phyloP scores from a whole-genome alignment of 2,797 vertebrate species.

The Cyclura pinguis region DNA sequence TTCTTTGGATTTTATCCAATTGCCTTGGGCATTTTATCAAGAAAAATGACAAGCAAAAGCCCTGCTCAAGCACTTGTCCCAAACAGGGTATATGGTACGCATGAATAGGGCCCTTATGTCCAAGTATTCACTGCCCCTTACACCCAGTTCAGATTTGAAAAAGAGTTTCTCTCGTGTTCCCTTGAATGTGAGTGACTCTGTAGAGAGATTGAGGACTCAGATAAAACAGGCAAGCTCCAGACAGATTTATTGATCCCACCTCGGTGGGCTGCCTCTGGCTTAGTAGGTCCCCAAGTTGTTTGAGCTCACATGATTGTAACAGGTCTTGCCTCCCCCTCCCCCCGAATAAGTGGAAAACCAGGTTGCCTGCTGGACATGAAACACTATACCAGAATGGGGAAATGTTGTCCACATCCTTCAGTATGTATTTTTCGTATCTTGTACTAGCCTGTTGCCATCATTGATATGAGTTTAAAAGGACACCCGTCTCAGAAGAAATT shows the following conservation, averaged over 20 bases:
- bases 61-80: background rate
- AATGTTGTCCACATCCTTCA: background rate
- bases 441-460: too few relatives aligned
- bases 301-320: background rate
- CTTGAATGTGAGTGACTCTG: background rate
- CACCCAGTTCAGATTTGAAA: background rate
- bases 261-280: background rate
- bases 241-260: background rate
- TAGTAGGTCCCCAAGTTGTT: background rate
- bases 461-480: too few relatives aligned
- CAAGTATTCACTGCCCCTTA: background rate
- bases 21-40: background rate
- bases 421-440: too few relatives aligned
- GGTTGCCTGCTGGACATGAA: background rate
- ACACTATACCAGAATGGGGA: background rate
- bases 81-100: background rate
- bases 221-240: background rate
- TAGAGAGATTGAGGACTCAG: background rate
- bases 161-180: background rate
- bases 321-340: too few relatives aligned
- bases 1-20: background rate
- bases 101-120: background rate
- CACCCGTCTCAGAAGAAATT: too few relatives aligned
- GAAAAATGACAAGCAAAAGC: background rate
- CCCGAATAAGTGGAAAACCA: background rate